Evolutionary conservation across 2,113 vertebrate species (phyloP).

Genomic region (Engystomops pustulosus): DNA sequence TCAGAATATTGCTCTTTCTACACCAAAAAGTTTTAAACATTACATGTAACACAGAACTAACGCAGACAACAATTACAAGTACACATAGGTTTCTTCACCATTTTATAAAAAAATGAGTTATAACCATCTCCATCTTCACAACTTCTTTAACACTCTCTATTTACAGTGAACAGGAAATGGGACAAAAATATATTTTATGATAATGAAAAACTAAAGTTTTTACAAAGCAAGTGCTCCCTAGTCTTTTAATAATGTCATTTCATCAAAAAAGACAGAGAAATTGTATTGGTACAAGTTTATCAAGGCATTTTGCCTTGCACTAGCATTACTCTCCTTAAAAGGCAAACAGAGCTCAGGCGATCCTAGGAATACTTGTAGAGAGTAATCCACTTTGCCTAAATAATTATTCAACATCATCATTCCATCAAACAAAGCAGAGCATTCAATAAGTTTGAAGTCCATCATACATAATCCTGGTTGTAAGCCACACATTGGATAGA

Average conservation of each 20-base stretch:
- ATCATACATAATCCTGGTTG: not conserved
- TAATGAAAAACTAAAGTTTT: constrained; percentile 55
- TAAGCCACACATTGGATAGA: not conserved
- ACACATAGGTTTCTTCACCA: constrained; percentile 28
- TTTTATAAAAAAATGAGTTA: constrained; percentile 3
- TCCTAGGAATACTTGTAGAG: constrained; percentile 6
- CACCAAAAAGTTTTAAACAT: constrained; percentile 27
- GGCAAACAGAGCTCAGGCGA: constrained; percentile 22
- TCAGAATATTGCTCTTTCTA: constrained; percentile 59
- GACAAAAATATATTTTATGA: constrained; percentile 49
- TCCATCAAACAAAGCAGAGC: not conserved
- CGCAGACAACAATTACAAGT: constrained; percentile 39
- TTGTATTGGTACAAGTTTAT: constrained; percentile 57
- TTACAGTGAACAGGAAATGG: constrained; percentile 35
- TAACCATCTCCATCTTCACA: constrained; percentile 13
- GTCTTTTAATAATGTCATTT: constrained; percentile 26
- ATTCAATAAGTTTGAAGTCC: not conserved
- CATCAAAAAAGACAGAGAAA: constrained; percentile 55
- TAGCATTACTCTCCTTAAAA: constrained; percentile 47
- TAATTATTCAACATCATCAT: not conserved
- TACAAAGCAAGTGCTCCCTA: constrained; percentile 53
- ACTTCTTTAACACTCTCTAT: constrained; percentile 39
- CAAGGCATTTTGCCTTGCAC: constrained; percentile 50
- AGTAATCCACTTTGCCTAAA: not conserved
- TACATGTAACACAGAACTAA: constrained; percentile 54